Evolutionary conservation across 2,888 invertebrate species (phyloP), one percentile per base, ranked within the genome.

Genomic region (Spicauda simplicius): DNA sequence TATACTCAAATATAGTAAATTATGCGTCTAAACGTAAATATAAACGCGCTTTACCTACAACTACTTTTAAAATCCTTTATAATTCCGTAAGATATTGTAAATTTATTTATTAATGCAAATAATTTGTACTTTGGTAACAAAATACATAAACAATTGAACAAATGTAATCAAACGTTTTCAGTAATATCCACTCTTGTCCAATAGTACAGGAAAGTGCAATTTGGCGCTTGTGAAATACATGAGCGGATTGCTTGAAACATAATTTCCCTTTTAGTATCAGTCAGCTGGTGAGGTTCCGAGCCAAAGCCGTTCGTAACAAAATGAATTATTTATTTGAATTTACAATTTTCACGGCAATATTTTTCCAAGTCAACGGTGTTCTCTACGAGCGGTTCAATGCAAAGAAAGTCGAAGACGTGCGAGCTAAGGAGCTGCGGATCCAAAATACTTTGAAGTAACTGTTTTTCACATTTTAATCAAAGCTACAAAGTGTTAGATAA

Each of bases 371-470:
- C 63, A 74, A 78, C 30, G 79, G 79, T 41, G 74, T 60, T 10
- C 30, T 80, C 33, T 90, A 80, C 77, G 85, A 88, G 71, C 80
- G 84, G 69, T 84, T 79, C 69, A 84, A 79, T 69, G 90, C 87
- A 19, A 81, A 84, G 57, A 81, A 82, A 76, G 68, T 84, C 50
- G 80, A 83, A n/a, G 72, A 75, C 3, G 75, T 72, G 5, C 73
- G 77, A 66, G 72, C 74, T 50, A 83, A 80, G 64, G 80, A 82
- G 56, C 70, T 81, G 6, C 72, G 72, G 64, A 55, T 72, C 30
- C 79, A 73, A 67, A 84, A 87, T 60, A 76, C 77, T 33, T 78
- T 80, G 8, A 78, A 74, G 87, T 88, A 76, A 50, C 52, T 33
- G 41, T 58, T 68, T 56, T 54, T 19, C 11, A 19, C 3, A 50